These are phyloP conservation scores for Melozone crissalis DNA, from an alignment of 2,113 vertebrate species.

Conservation along the genomic window DNA sequence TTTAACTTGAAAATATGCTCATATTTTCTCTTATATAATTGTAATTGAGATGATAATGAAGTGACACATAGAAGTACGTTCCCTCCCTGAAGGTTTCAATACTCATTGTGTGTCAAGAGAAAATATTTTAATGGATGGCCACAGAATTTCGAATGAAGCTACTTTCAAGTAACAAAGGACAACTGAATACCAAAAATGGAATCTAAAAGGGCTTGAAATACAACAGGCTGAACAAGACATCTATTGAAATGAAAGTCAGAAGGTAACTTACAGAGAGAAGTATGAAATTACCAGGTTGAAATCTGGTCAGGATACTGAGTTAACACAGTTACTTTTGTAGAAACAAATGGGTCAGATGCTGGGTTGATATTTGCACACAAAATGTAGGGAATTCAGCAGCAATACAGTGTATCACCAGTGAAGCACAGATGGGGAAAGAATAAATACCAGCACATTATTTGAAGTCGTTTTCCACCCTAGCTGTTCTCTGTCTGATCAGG, in stretches of 20 bases:
- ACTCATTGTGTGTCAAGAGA: neutral
- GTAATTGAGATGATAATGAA: conserved; percentile 15
- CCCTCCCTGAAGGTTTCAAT: neutral
- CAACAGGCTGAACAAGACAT: neutral
- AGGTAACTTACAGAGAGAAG: neutral
- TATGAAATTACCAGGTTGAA: neutral
- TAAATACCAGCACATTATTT: neutral
- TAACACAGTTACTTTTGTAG: neutral
- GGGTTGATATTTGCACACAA: neutral
- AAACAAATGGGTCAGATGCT: neutral
- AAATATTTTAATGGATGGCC: neutral
- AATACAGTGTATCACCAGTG: neutral
- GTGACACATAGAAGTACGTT: neutral
- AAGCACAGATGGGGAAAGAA: neutral
- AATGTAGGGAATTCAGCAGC: neutral
- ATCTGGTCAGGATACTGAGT: neutral
- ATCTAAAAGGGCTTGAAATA: neutral
- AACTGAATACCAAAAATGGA: neutral
- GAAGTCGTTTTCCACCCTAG: neutral
- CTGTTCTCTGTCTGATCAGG: neutral
- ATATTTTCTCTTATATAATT: conserved; percentile 7
- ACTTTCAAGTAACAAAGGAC: neutral
- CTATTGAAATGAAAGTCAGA: neutral
- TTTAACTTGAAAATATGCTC: neutral
- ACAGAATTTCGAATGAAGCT: neutral